Conservation (phyloP, 2,113 vertebrate genomes). For the Seriola rivoliana region DNA sequence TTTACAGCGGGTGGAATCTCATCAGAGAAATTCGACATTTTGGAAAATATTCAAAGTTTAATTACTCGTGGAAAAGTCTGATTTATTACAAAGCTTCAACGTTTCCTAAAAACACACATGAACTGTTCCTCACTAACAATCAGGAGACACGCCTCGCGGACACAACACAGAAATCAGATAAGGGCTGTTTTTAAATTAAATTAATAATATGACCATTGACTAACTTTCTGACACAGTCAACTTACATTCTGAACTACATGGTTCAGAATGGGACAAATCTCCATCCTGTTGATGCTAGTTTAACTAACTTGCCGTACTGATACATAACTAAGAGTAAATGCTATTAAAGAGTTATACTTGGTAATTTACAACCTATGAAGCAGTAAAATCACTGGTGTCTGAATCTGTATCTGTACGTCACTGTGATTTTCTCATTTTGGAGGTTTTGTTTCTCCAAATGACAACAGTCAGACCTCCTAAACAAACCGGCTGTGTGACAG, state of each 20-base stretch:
- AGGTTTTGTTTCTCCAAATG: background rate
- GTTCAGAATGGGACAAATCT: too few relatives aligned
- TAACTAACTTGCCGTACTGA: background rate
- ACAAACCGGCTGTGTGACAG: background rate
- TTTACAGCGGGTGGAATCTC: background rate
- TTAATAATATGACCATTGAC: background rate
- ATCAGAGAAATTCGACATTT: background rate
- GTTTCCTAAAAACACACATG: background rate
- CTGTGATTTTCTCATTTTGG: too few relatives aligned
- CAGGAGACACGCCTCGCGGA: constrained; percentile 52
- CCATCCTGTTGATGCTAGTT: background rate
- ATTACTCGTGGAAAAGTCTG: background rate
- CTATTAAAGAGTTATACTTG: background rate
- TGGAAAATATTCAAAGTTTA: constrained; percentile 12
- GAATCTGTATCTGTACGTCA: background rate
- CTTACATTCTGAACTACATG: background rate
- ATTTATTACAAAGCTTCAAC: background rate
- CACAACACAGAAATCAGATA: constrained; percentile 35
- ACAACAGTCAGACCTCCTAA: background rate
- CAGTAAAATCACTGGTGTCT: background rate
- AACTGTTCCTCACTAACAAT: background rate
- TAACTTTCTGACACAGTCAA: background rate
- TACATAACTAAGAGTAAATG: background rate
- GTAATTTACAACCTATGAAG: background rate
- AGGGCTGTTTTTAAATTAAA: background rate